These are phyloP conservation scores for Drosophila ananassae DNA, from an alignment of 1,140 invertebrate species.

Conservation along the genomic window DNA sequence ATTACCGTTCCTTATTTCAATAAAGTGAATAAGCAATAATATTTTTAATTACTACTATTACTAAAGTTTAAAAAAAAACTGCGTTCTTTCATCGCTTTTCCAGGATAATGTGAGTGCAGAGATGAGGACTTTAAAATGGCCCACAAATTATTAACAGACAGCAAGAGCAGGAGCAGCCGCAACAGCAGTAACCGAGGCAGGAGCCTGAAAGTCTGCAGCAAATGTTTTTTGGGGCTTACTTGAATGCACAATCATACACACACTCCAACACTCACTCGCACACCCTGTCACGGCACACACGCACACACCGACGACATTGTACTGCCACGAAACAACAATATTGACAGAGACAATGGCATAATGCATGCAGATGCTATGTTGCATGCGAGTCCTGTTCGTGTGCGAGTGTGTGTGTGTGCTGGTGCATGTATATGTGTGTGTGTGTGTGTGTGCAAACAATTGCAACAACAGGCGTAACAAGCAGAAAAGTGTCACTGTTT, in stretches of 20 bases:
- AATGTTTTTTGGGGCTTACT: conserved; percentile 65
- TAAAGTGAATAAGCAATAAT: too few species aligned
- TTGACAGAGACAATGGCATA: conserved; percentile 78
- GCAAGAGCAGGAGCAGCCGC: conserved; percentile 23
- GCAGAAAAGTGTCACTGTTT: conserved; percentile 80
- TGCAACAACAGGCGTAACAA: conserved; percentile 78
- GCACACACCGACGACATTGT: conserved; percentile 19
- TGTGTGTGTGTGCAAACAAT: conserved; percentile 64
- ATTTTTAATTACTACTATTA: neutral
- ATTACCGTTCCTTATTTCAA: too few species aligned
- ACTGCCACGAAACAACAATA: conserved; percentile 66
- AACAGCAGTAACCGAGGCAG: conserved; percentile 15
- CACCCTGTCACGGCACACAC: conserved; percentile 9
- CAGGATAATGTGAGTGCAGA: conserved; percentile 60
- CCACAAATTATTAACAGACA: conserved; percentile 59
- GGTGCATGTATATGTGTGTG: conserved; percentile 11
- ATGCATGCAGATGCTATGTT: conserved; percentile 67
- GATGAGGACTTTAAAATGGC: conserved; percentile 55
- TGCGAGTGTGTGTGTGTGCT: neutral
- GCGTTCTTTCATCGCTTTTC: conserved; percentile 4
- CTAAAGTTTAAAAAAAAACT: too few species aligned
- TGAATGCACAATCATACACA: conserved; percentile 27
- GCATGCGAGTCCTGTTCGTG: conserved; percentile 11
- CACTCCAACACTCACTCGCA: conserved; percentile 12
- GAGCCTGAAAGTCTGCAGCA: conserved; percentile 68